Base-by-base conservation (phyloP, 53 echinoderm and acorn worm genomes). In the Echinometra lucunter region DNA sequence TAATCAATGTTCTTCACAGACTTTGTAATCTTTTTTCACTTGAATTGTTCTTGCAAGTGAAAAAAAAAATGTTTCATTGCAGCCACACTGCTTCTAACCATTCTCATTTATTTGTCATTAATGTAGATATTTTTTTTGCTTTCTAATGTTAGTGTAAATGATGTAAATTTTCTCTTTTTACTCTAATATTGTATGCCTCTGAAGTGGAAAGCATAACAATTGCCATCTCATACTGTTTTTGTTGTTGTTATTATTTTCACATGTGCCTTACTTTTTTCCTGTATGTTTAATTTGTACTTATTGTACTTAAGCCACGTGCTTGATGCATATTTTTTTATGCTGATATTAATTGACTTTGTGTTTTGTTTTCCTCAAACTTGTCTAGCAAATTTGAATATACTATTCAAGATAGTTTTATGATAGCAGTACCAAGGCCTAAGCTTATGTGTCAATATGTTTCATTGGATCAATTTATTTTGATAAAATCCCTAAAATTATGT, bases 61-160 rank as follows among this genome's bases (percentile, higher is more conserved):
- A 32, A 74, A 74, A n/a, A 11, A 74, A 32, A 0, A 4, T 74
- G 32, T 37, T 37, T 35, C 18, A 81, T 85, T 85, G 13, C 85
- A 85, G 85, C 49, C 85, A 49, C 85, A 47, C 49, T 78, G 42
- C 78, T 85, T 27, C 85, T 85, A 85, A 85, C 85, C 85, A 85
- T 49, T 1, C 49, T 49, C 85, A 85, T 85, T 85, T 85, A 85
- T 49, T n/a, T 85, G 23, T 85, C 85, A 85, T 49, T 42, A n/a
- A 85, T 85, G 47, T 28, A 85, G 85, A 45, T 47, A 10, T 17
- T 81, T n/a, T 85, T 53, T 1, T 85, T 49, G 49, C 47, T 53
- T n/a, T 27, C 28, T 49, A n/a, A 49, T 49, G 47, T 85, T 13
- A n/a, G 5, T 85, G 49, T 85, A 23, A 85, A 47, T 85, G 49